Percentiles rank a stretch among this genome's conserved stretches.
phyloP scores from a whole-genome alignment of 2,888 invertebrate genomes.

The Parnassius glacialis region DNA sequence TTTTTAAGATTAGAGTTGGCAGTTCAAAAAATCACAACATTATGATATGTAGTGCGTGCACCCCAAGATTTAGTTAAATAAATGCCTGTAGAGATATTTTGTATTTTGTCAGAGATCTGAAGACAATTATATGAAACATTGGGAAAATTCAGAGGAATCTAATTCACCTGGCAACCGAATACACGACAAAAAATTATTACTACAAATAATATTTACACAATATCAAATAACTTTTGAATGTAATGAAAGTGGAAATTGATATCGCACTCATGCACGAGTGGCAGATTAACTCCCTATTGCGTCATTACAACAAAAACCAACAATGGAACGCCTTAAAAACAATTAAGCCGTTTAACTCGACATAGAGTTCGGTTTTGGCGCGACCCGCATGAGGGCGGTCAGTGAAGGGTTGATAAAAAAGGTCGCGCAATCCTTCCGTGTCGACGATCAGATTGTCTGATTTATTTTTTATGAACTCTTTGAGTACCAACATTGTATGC shows the following conservation, averaged over 20 bases:
- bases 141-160: no score
- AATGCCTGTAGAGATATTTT: no score
- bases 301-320: constrained; percentile 16
- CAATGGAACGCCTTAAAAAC: constrained; percentile 28
- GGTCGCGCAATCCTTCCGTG: constrained; percentile 55
- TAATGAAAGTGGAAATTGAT: constrained; percentile 9
- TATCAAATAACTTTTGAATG: no score
- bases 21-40: no score
- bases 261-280: constrained; percentile 9
- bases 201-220: no score
- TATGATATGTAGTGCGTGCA: no score
- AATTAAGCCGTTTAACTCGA: constrained; percentile 40
- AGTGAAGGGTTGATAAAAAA: constrained; percentile 36
- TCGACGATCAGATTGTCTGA: constrained; percentile 48
- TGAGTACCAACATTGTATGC: constrained; percentile 52
- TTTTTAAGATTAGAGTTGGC: no score
- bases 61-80: no score
- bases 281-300: constrained; percentile 15
- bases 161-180: no score
- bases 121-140: no score
- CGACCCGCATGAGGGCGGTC: constrained; percentile 51
- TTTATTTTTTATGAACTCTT: constrained; percentile 67
- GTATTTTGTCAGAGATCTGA: no score
- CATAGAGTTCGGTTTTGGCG: constrained; percentile 32
- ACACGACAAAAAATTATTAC: no score